Conservation (phyloP, 2,113 vertebrate genomes). For the Ailurus styani region DNA sequence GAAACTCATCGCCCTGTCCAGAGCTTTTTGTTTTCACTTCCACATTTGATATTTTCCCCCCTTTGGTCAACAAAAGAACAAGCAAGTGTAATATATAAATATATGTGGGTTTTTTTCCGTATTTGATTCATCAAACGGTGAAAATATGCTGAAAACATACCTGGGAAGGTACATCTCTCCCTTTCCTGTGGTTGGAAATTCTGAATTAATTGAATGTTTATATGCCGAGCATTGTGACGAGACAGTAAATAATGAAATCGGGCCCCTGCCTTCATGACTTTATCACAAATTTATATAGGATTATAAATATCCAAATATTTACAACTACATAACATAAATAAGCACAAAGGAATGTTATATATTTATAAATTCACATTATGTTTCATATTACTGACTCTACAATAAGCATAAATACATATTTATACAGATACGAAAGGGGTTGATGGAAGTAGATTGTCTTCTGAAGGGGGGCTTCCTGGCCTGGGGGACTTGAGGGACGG, state of each 20-base stretch:
- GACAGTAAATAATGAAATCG: not conserved
- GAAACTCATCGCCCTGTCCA: not conserved
- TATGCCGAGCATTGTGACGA: not conserved
- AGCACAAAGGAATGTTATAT: not conserved
- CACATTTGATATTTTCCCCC: not conserved
- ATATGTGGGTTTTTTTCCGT: not conserved
- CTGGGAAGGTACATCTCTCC: slow-evolving; percentile 22
- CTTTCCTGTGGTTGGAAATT: slow-evolving; percentile 51
- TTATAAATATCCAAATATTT: not conserved
- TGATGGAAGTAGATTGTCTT: not conserved
- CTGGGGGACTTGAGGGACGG: too few species aligned
- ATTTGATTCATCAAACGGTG: slow-evolving; percentile 27
- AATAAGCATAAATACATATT: not conserved
- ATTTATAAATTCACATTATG: not conserved
- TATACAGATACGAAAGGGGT: not conserved
- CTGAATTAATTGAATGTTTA: slow-evolving; percentile 42
- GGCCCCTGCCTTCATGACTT: not conserved
- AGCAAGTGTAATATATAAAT: not conserved
- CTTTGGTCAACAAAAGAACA: not conserved
- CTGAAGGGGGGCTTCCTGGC: not conserved
- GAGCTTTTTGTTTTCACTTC: not conserved
- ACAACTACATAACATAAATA: not conserved
- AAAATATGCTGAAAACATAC: slow-evolving; percentile 8
- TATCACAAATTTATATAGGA: not conserved
- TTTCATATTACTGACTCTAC: not conserved